A percentile compares a stretch with the other conserved stretches of the same genome.
These are phyloP conservation scores for Antechinus flavipes DNA, from an alignment of 2,113 vertebrate genomes.

Conservation along the genomic window DNA sequence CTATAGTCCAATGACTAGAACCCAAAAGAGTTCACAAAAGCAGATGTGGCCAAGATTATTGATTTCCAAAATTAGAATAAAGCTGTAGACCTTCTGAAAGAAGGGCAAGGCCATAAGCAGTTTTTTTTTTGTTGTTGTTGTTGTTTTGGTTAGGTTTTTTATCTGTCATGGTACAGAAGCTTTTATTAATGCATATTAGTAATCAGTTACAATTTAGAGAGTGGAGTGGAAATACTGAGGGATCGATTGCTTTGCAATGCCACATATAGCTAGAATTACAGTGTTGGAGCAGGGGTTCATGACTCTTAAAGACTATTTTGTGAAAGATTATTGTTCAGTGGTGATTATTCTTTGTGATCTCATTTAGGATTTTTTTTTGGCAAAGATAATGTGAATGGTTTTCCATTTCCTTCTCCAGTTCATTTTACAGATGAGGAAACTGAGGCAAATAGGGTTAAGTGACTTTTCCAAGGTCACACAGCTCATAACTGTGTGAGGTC, in stretches of 20 bases:
- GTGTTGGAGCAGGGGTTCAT: too few species aligned
- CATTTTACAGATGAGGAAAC: neutral
- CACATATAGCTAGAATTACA: neutral
- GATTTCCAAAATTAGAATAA: neutral
- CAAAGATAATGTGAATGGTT: too few species aligned
- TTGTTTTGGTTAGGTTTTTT: too few species aligned
- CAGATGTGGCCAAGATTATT: conserved; percentile 10
- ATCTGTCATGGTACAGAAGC: too few species aligned
- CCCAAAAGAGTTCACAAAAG: neutral
- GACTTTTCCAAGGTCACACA: neutral
- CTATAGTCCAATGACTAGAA: neutral
- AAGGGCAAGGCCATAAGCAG: neutral
- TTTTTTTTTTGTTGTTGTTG: too few species aligned
- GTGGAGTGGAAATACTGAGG: neutral
- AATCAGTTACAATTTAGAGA: neutral
- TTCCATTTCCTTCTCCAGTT: too few species aligned
- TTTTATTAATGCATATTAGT: neutral
- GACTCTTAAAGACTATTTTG: too few species aligned
- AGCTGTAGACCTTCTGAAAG: neutral
- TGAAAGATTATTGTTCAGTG: too few species aligned
- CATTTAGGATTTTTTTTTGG: too few species aligned
- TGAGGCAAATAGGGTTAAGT: neutral
- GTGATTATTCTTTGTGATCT: too few species aligned
- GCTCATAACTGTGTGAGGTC: neutral
- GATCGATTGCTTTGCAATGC: neutral